A percentile compares a stretch with the other conserved stretches of the same genome.
Conservation (phyloP, 2,888 invertebrate species). For the Tinea trinotella region DNA sequence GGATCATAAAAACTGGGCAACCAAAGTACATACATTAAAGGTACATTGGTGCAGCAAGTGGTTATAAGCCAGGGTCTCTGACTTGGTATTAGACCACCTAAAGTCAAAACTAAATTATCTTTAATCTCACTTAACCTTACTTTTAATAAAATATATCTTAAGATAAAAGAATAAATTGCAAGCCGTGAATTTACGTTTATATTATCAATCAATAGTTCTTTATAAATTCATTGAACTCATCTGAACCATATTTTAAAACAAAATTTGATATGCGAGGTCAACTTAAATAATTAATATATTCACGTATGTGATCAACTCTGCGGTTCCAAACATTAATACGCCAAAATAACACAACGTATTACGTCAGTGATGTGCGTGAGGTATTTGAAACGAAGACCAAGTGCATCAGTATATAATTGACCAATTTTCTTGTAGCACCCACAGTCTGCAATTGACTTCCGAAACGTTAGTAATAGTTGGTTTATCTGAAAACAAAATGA, state of each 20-base stretch:
- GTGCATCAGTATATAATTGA: slow-evolving; percentile 15
- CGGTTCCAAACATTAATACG: background rate
- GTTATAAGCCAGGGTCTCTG: no score
- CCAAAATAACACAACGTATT: background rate
- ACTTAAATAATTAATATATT: background rate
- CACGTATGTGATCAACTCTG: background rate
- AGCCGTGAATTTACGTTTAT: background rate
- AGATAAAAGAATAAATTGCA: slow-evolving; percentile 2
- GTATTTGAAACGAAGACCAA: slow-evolving; percentile 4
- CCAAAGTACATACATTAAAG: no score
- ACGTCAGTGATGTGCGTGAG: slow-evolving; percentile 9
- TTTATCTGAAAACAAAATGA: background rate
- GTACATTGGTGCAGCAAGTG: no score
- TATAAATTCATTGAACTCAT: slow-evolving; percentile 8
- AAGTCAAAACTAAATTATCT: no score
- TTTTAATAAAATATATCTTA: no score
- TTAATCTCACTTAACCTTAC: no score
- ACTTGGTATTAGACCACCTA: no score
- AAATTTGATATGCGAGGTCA: slow-evolving; percentile 9
- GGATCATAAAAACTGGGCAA: no score
- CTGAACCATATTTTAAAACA: slow-evolving; percentile 10
- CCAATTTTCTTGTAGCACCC: slow-evolving; percentile 1
- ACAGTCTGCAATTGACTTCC: slow-evolving; percentile 12
- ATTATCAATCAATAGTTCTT: background rate
- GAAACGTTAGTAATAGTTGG: background rate